Conservation (phyloP, 2,888 invertebrate genomes). For the Campopleginae sp. region DNA sequence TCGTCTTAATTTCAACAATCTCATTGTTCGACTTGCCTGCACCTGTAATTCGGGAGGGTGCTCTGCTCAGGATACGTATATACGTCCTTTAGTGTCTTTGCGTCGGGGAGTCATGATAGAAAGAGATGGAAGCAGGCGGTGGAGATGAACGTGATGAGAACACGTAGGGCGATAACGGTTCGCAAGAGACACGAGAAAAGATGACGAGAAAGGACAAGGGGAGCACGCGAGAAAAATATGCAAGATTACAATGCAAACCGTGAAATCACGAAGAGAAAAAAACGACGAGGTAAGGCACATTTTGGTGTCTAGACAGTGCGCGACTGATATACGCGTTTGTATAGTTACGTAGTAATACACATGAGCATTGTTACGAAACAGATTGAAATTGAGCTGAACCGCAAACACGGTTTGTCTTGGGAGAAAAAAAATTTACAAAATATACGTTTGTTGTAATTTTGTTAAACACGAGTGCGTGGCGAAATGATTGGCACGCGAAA, state of each 20-base stretch:
- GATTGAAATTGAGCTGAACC: conserved; percentile 58
- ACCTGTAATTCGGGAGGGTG: conserved; percentile 42
- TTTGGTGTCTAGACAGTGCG: conserved; percentile 61
- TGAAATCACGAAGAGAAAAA: conserved; percentile 32
- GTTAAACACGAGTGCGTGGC: conserved; percentile 36
- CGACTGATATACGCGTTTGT: conserved; percentile 42
- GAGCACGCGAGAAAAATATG: conserved; percentile 51
- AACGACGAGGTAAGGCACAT: conserved; percentile 35
- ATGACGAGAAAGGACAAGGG: conserved; percentile 53
- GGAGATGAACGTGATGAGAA: conserved; percentile 76
- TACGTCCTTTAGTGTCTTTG: conserved; percentile 21
- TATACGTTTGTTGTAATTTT: neutral
- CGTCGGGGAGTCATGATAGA: conserved; percentile 49
- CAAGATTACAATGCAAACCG: conserved; percentile 42
- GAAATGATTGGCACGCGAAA: conserved; percentile 56
- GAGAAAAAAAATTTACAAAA: conserved; percentile 9
- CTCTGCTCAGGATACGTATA: neutral
- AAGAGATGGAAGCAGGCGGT: conserved; percentile 69
- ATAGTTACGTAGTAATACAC: conserved; percentile 21
- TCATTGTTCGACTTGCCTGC: conserved; percentile 13
- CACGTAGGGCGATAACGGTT: conserved; percentile 76
- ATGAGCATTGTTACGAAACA: conserved; percentile 3
- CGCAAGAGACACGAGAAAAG: conserved; percentile 45
- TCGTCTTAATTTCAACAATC: conserved; percentile 6
- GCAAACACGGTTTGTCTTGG: conserved; percentile 43